Evolutionary conservation across 2,888 invertebrate species (phyloP), one percentile per base, ranked within the genome.

Genomic region (Bibio marci): DNA sequence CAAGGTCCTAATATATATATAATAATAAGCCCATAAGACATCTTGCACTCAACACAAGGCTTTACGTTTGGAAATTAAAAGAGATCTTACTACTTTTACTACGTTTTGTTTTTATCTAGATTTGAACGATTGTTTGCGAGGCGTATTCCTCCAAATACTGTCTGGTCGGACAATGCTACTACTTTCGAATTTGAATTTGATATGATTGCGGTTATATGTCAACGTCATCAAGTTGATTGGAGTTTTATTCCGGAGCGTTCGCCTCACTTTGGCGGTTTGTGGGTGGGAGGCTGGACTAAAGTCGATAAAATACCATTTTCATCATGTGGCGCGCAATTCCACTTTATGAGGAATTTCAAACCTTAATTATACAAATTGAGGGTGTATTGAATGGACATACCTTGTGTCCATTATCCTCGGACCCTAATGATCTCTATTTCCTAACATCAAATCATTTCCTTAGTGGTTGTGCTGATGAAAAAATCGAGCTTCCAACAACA

Each of bases 181-280:
- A 54, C 49, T 27, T 53, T 56, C 33, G 38, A 47, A 3, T 54
- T 54, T 5, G 54, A n/a, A n/a, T n/a, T n/a, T n/a, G n/a, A n/a
- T n/a, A n/a, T n/a, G n/a, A n/a, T n/a, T n/a, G n/a, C n/a, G n/a
- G n/a, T n/a, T n/a, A n/a, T n/a, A n/a, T n/a, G n/a, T n/a, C n/a
- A n/a, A n/a, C n/a, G n/a, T n/a, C n/a, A n/a, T n/a, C n/a, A n/a
- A n/a, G n/a, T n/a, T n/a, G n/a, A n/a, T n/a, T n/a, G n/a, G n/a
- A n/a, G n/a, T n/a, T n/a, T n/a, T n/a, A n/a, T n/a, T n/a, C n/a
- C n/a, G n/a, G n/a, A n/a, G n/a, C n/a, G n/a, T n/a, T n/a, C n/a
- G n/a, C n/a, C n/a, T n/a, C n/a, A n/a, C n/a, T n/a, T n/a, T n/a
- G n/a, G n/a, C n/a, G n/a, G n/a, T n/a, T n/a, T n/a, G n/a, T n/a